Percentiles rank a stretch among this genome's conserved stretches.
Evolutionary conservation across 1,140 invertebrate species (phyloP).

Genomic region (Frieseomelitta varia): DNA sequence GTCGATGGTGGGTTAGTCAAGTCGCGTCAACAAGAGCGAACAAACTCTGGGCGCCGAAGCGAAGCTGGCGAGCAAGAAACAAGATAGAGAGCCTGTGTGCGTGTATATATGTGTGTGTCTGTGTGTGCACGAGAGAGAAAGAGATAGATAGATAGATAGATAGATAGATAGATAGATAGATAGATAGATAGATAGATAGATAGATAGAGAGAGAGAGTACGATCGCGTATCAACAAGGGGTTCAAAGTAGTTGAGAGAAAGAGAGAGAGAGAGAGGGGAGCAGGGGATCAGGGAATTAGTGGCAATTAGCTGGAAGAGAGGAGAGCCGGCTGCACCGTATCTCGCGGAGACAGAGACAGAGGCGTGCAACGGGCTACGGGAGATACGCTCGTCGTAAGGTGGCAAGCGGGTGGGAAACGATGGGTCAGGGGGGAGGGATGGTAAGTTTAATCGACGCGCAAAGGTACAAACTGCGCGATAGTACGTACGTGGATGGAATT

Average conservation of each 20-base stretch:
- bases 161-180: too few species aligned
- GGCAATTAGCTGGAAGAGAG: constrained; percentile 20
- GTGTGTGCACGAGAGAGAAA: too few species aligned
- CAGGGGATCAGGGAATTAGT: background rate
- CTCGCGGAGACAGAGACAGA: background rate
- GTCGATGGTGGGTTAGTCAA: too few species aligned
- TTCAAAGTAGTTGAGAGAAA: background rate
- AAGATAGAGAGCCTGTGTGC: background rate
- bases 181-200: too few species aligned
- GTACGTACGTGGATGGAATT: constrained; percentile 39
- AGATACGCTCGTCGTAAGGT: background rate
- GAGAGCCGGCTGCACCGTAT: background rate
- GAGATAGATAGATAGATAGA: too few species aligned
- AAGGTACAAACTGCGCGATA: constrained; percentile 42
- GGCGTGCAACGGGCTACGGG: background rate
- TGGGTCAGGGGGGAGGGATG: background rate
- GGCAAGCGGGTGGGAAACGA: background rate
- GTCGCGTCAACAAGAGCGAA: background rate
- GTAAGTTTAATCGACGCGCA: constrained; percentile 36
- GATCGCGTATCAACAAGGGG: background rate
- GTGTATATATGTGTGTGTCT: too few species aligned
- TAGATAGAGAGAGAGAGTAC: background rate
- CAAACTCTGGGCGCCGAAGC: background rate
- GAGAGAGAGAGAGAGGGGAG: too few species aligned
- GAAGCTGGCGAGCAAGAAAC: background rate